phyloP scores from a whole-genome alignment of 2,888 invertebrate genomes.

The Cheilosia soror region DNA sequence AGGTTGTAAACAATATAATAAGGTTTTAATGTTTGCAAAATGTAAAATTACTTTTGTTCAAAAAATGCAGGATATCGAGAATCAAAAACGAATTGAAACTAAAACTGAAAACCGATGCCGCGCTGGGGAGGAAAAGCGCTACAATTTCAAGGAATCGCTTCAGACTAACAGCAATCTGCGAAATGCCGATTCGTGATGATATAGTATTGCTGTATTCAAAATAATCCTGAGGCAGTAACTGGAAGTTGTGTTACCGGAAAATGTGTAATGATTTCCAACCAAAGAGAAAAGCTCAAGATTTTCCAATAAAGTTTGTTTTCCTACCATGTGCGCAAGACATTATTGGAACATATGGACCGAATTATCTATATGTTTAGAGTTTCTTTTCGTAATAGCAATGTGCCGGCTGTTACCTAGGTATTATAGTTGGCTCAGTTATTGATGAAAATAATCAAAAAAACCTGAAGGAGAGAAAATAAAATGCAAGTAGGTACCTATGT shows the following conservation, averaged over 20 bases:
- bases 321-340: conserved; percentile 60
- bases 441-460: no score
- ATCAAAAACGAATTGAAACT: conserved; percentile 68
- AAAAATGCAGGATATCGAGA: conserved; percentile 66
- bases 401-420: neutral
- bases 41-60: conserved; percentile 55
- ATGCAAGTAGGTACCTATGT: no score
- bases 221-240: conserved; percentile 59
- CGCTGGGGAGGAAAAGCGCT: conserved; percentile 62
- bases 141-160: conserved; percentile 64
- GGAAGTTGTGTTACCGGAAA: conserved; percentile 49
- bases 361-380: conserved; percentile 6
- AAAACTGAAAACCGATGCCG: conserved; percentile 66
- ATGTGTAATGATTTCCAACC: conserved; percentile 49
- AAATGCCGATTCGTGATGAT: conserved; percentile 47
- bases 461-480: no score
- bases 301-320: conserved; percentile 59
- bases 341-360: conserved; percentile 50
- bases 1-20: neutral
- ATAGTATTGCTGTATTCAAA: conserved; percentile 47
- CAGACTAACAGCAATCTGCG: conserved; percentile 49
- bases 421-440: no score
- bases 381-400: conserved; percentile 8
- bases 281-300: conserved; percentile 38
- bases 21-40: neutral